Evolutionary conservation across 2,797 vertebrate genomes (phyloP), one percentile per base, ranked within the genome.

Genomic region (Gouania willdenowi): DNA sequence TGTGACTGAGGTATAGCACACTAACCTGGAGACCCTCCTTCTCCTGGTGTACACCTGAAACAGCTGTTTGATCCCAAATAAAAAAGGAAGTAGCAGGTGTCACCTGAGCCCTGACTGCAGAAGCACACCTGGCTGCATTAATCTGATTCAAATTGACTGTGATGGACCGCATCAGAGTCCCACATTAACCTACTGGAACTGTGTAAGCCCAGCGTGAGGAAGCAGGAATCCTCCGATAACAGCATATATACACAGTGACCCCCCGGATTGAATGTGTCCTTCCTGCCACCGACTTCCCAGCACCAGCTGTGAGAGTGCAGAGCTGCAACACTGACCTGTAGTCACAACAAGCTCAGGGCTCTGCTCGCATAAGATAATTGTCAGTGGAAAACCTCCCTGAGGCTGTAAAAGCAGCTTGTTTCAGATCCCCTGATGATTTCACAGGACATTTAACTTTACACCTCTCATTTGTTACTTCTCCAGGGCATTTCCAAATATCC

Each of bases 371-470:
- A 12, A 39, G 82, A 79, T 81, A 76, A 83, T 78, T 82, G 77
- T 69, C 66, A 57, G 62, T 58, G 52, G 63, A 79, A 24, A 74
- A 50, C 51, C 66, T 76, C 76, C 67, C 66, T 0, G 29, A 50
- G 68, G 79, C 78, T 59, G 71, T 79, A 77, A 76, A 71, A 56
- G 78, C 75, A 65, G 82, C 82, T 84, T 82, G 77, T 85, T 82
- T 66, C 77, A 62, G 71, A 77, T 68, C 81, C 68, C 75, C 69
- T 71, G 56, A 75, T 83, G 79, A 84, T 89, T 93, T 92, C 87
- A 92, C 84, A 86, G 89, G 74, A 85, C 83, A 79, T 89, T 90
- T 86, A 86, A 87, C 83, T 92, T 91, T 77, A 91, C 75, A 76
- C 76, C 66, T 79, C 75, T 89, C 77, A 80, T 91, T 89, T 84